phyloP scores from a whole-genome alignment of 2,797 vertebrate genomes.

The Anableps anableps region DNA sequence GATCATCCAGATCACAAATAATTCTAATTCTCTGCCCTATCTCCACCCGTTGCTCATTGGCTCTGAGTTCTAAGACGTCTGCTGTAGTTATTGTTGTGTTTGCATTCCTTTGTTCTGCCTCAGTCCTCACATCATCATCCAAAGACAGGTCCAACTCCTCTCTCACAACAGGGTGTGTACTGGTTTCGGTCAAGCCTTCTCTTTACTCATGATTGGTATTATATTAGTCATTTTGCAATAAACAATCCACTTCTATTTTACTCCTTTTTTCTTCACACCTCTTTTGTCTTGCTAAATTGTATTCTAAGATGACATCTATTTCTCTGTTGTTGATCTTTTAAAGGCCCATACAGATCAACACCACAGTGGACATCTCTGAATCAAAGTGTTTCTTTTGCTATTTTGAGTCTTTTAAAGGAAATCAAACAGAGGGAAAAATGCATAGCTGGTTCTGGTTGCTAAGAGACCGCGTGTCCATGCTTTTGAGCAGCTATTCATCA shows the following conservation, averaged over 20 bases:
- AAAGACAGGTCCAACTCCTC: constrained; percentile 57
- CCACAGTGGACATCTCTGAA: constrained; percentile 45
- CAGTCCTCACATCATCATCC: constrained; percentile 64
- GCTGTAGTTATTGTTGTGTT: constrained; percentile 60
- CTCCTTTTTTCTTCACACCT: constrained; percentile 3
- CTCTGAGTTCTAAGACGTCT: constrained; percentile 32
- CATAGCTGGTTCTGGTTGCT: constrained; percentile 75
- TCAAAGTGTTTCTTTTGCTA: constrained; percentile 58
- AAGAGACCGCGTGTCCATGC: constrained; percentile 70
- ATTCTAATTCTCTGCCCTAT: constrained; percentile 19
- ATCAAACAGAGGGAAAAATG: constrained; percentile 66
- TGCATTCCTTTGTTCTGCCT: constrained; percentile 66
- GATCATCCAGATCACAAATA: constrained; percentile 19
- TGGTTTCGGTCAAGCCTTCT: constrained; percentile 46
- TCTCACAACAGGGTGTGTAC: constrained; percentile 54
- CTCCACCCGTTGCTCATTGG: constrained; percentile 30
- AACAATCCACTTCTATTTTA: constrained; percentile 7
- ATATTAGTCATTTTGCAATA: constrained; percentile 23
- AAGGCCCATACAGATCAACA: constrained; percentile 40
- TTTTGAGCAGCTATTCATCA: constrained; percentile 68
- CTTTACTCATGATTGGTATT: constrained; percentile 17
- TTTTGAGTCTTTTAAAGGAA: constrained; percentile 64
- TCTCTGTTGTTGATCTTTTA: constrained; percentile 44
- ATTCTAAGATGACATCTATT: constrained; percentile 21
- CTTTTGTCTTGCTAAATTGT: background rate